phyloP scores from a whole-genome alignment of 2,113 vertebrate species.

The Notothenia coriiceps region DNA sequence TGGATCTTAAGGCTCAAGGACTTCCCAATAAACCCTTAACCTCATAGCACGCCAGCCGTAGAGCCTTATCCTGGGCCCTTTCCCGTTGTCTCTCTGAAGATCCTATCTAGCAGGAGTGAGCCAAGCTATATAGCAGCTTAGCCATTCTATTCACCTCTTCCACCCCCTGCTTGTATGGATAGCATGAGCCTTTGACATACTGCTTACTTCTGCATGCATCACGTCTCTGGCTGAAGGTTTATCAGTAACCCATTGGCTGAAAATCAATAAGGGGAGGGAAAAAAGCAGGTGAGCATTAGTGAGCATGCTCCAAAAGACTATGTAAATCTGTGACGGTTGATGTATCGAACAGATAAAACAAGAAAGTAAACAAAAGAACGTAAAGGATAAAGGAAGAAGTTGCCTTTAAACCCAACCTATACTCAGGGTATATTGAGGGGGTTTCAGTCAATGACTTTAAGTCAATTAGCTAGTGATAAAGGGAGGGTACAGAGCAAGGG shows the following conservation, averaged over 20 bases:
- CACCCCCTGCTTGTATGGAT: constrained; percentile 51
- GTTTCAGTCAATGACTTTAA: constrained; percentile 62
- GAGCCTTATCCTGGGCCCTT: constrained; percentile 42
- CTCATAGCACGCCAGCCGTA: constrained; percentile 36
- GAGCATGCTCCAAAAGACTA: constrained; percentile 38
- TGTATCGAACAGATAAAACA: constrained; percentile 50
- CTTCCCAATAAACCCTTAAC: constrained; percentile 64
- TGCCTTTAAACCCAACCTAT: constrained; percentile 13
- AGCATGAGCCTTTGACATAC: constrained; percentile 42
- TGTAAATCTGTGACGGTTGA: constrained; percentile 64
- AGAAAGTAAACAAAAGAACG: not conserved
- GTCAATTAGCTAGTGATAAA: constrained; percentile 69
- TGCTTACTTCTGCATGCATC: constrained; percentile 52
- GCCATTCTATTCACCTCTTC: constrained; percentile 62
- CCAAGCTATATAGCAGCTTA: constrained; percentile 46
- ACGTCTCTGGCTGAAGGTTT: constrained; percentile 53
- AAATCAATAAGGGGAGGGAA: constrained; percentile 40
- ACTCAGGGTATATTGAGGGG: constrained; percentile 4
- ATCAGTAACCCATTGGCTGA: constrained; percentile 55
- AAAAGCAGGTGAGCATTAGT: constrained; percentile 25
- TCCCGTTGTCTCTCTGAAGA: constrained; percentile 53
- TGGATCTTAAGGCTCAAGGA: constrained; percentile 74
- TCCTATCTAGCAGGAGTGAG: constrained; percentile 52
- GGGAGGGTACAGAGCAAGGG: constrained; percentile 17
- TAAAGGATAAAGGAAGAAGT: not conserved